Evolutionary conservation across 2,888 invertebrate genomes (phyloP), one percentile per base, ranked within the genome.

Genomic region (Yponomeuta sedellus): DNA sequence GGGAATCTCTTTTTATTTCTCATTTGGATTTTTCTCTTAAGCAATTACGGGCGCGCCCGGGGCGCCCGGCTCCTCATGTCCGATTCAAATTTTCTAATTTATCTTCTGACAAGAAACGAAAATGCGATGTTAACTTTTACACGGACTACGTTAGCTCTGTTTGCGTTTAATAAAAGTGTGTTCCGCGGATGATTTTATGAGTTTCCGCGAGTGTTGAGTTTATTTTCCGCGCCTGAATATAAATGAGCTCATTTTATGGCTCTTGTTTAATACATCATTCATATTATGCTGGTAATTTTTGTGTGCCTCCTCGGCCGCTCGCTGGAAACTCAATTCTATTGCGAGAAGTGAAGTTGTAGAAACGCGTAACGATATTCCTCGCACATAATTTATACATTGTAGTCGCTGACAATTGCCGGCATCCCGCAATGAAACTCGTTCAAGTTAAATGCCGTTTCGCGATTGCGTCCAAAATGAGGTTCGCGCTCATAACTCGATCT

Each of bases 21-120:
- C 89, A 90, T 90, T 90, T 89, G 90, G 89, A 91, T 91, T 90
- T 90, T 90, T 90, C 90, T 90, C 89, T 89, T 90, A 90, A 89
- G 88, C 89, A 90, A 91, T 91, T 90, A 91, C 83, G 76, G 73
- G 78, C 71, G 73, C 76, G 87, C 87, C 85, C 79, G 79, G 79
- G 79, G 85, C 87, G 83, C 76, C 74, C 77, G 80, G 19, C 64
- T 22, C 64, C 80, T 80, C 78, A 77, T 78, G 79, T 80, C 80
- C 78, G 78, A 79, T 77, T 75, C 74, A 75, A 77, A 75, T 77
- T 74, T 77, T 81, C 82, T 85, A 86, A 88, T 86, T 88, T 86
- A 86, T 83, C 77, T 87, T 84, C 83, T 85, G 87, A 88, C 85
- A 81, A 86, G 83, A 76, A 77, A 74, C 75, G 78, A 78, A 65